These are phyloP conservation scores for Leucozona laternaria DNA, from an alignment of 2,888 invertebrate species.

Conservation along the genomic window DNA sequence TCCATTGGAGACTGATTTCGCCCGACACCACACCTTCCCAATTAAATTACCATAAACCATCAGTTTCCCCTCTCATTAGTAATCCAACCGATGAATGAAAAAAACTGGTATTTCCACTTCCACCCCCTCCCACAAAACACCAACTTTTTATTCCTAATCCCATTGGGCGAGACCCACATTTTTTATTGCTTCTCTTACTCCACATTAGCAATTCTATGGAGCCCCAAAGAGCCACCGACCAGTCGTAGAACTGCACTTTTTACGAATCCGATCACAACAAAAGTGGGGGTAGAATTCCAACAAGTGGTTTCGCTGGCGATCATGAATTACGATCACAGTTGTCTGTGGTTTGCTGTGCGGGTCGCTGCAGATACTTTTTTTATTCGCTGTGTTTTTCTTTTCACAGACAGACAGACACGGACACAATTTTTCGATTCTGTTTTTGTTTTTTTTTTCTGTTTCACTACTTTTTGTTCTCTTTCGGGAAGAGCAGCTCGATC, in stretches of 20 bases:
- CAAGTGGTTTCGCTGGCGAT: slow-evolving; percentile 54
- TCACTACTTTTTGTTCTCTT: slow-evolving; percentile 8
- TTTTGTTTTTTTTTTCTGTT: slow-evolving; percentile 1
- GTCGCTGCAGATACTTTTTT: slow-evolving; percentile 63
- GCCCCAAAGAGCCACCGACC: slow-evolving; percentile 53
- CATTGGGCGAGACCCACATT: slow-evolving; percentile 67
- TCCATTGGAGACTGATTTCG: slow-evolving; percentile 64
- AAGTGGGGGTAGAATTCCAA: slow-evolving; percentile 54
- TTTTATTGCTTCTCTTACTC: slow-evolving; percentile 53
- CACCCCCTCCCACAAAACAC: slow-evolving; percentile 60
- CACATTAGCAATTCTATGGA: slow-evolving; percentile 38
- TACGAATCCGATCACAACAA: not conserved
- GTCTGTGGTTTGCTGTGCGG: slow-evolving; percentile 66
- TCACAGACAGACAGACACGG: not conserved
- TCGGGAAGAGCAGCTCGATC: not conserved
- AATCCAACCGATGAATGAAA: not conserved
- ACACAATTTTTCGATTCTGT: not conserved
- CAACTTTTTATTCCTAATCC: slow-evolving; percentile 56
- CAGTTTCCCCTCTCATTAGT: slow-evolving; percentile 30
- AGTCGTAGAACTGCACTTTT: slow-evolving; percentile 67
- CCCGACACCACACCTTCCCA: slow-evolving; percentile 59
- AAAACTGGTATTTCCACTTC: slow-evolving; percentile 54
- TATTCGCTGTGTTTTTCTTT: slow-evolving; percentile 46
- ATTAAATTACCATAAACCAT: slow-evolving; percentile 52
- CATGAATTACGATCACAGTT: slow-evolving; percentile 67